Evolutionary conservation across 2,888 invertebrate genomes (phyloP).

Genomic region (Sphecodes monilicornis): DNA sequence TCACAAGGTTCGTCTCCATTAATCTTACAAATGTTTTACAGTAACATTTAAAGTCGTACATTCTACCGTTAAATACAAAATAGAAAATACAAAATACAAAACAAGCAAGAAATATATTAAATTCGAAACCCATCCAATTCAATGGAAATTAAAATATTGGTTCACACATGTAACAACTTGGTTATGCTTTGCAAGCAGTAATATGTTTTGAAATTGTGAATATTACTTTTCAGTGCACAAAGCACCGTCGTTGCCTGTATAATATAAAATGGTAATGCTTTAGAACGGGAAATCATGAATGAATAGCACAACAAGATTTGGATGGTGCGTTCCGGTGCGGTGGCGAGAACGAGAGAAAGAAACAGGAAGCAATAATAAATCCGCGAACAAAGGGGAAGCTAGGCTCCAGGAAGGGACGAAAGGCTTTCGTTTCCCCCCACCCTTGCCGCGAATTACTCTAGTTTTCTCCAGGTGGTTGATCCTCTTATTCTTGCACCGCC

Average conservation of each 20-base stretch:
- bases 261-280: not conserved
- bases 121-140: too few species aligned
- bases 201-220: not conserved
- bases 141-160: not conserved
- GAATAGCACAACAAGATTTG: not conserved
- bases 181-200: not conserved
- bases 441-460: slow-evolving; percentile 26
- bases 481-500: slow-evolving; percentile 50
- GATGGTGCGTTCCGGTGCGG: not conserved
- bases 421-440: not conserved
- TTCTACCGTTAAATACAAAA: too few species aligned
- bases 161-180: too few species aligned
- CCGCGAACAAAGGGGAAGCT: not conserved
- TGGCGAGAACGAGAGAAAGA: not conserved
- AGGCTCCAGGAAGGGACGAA: not conserved
- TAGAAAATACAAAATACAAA: too few species aligned
- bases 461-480: slow-evolving; percentile 55
- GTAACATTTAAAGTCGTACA: too few species aligned
- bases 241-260: not conserved
- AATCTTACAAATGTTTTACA: too few species aligned
- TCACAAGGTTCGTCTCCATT: too few species aligned
- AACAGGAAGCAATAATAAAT: slow-evolving; percentile 5
- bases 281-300: not conserved
- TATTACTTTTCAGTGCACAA: not conserved
- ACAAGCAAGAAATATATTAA: too few species aligned